Evolutionary conservation across 2,888 invertebrate species (phyloP), one percentile per base, ranked within the genome.

Genomic region (Hofmannophila pseudospretella): DNA sequence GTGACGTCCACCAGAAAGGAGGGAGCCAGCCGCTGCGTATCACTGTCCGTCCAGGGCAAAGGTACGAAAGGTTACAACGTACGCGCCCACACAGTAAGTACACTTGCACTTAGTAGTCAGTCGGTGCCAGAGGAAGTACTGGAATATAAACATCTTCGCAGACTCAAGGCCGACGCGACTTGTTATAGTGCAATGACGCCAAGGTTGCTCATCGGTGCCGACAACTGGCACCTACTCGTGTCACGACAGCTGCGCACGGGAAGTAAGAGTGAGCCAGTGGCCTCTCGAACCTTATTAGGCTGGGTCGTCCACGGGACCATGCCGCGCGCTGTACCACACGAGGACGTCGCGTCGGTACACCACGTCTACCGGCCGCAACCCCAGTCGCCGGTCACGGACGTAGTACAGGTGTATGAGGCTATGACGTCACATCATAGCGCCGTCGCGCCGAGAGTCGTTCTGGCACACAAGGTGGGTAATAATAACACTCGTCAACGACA

Each of bases 161-260:
- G 7, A 7, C 5, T 22, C 2, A 4, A 4, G 7, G 8, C 22
- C 22, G 22, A 2, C 2, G 8, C 3, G 2, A 7, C 7, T 4
- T 22, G 22, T 7, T 22, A 22, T 8, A 7, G 7, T 3, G 7
- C 8, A 7, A 7, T 7, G 22, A 22, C 2, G 8, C 29, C 14
- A 2, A 12, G 7, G 5, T 1, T 29, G 1, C 14, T 29, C 13
- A 29, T 29, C 12, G 29, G 29, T 1, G 29, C 29, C 3, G 29
- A 29, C 29, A 29, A 29, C 13, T 29, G 29, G 29, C 29, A 29
- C 10, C 10, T 29, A 13, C 12, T 29, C 7, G 29, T 29, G 3
- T 7, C 29, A 5, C 9, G 26, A 4, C 2, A 26, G 10, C 10
- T 26, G 4, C 10, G 2, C 2, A 11, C 8, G 10, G 26, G 26